phyloP scores from a whole-genome alignment of 2,888 invertebrate genomes.

The Portevinia maculata region DNA sequence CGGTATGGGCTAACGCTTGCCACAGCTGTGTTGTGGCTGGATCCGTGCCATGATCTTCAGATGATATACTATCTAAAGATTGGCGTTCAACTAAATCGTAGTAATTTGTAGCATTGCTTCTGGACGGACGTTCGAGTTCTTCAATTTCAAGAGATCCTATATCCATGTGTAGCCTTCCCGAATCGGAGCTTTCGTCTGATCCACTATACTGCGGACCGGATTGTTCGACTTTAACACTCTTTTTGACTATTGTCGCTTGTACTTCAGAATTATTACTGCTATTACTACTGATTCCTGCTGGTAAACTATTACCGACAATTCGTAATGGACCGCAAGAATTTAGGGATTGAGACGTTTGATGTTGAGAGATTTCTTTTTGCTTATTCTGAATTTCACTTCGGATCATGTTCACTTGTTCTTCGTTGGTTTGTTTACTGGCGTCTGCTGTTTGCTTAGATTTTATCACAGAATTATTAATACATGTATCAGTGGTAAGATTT shows the following conservation, averaged over 20 bases:
- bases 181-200: conserved; percentile 86
- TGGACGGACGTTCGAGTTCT: conserved; percentile 65
- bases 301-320: conserved; percentile 58
- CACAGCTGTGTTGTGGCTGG: conserved; percentile 82
- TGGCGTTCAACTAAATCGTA: conserved; percentile 76
- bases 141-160: conserved; percentile 83
- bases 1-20: conserved; percentile 82
- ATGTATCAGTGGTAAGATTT: conserved; percentile 78
- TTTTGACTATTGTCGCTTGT: conserved; percentile 37
- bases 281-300: conserved; percentile 51
- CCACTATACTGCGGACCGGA: conserved; percentile 81
- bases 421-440: conserved; percentile 76
- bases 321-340: conserved; percentile 60
- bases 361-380: conserved; percentile 40
- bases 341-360: conserved; percentile 59
- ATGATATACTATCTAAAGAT: conserved; percentile 81
- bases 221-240: conserved; percentile 56
- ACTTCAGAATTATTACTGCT: conserved; percentile 41
- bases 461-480: conserved; percentile 83
- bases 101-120: conserved; percentile 46
- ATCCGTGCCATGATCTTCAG: conserved; percentile 82
- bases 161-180: conserved; percentile 89
- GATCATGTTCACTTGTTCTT: conserved; percentile 47
- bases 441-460: conserved; percentile 80
- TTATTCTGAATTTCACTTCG: conserved; percentile 53